phyloP scores from a whole-genome alignment of 2,113 vertebrate species.

The Promerops cafer region DNA sequence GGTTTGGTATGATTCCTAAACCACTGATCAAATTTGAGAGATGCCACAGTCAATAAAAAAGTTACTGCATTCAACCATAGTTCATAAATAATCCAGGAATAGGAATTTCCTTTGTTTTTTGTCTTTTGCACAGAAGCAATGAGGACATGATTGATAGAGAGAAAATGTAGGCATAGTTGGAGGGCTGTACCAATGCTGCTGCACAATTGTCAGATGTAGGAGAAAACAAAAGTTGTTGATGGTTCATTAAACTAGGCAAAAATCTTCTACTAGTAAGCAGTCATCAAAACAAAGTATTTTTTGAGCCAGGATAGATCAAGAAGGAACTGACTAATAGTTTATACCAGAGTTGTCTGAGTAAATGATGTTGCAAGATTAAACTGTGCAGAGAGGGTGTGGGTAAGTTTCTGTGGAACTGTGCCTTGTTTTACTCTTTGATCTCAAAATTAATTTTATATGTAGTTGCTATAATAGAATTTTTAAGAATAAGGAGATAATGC shows the following conservation, averaged over 20 bases:
- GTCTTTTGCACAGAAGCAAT: neutral
- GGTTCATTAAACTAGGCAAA: neutral
- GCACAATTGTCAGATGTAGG: neutral
- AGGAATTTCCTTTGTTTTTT: neutral
- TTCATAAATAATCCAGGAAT: neutral
- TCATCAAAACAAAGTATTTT: neutral
- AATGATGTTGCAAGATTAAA: neutral
- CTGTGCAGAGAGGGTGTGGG: neutral
- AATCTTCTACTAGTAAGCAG: neutral
- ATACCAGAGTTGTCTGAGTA: neutral
- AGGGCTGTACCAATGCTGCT: neutral
- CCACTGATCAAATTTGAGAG: neutral
- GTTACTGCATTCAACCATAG: neutral
- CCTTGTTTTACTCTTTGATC: neutral
- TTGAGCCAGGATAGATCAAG: neutral
- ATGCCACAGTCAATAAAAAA: neutral
- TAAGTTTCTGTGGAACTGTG: neutral
- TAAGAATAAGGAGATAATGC: neutral
- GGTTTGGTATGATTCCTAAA: neutral
- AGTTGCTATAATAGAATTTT: neutral
- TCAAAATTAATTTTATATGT: neutral
- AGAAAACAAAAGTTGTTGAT: neutral
- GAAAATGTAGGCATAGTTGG: neutral
- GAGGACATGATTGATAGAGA: neutral
- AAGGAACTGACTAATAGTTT: neutral